Evolutionary conservation across 2,113 vertebrate genomes (phyloP).

Genomic region (Cyanoliseus patagonus): DNA sequence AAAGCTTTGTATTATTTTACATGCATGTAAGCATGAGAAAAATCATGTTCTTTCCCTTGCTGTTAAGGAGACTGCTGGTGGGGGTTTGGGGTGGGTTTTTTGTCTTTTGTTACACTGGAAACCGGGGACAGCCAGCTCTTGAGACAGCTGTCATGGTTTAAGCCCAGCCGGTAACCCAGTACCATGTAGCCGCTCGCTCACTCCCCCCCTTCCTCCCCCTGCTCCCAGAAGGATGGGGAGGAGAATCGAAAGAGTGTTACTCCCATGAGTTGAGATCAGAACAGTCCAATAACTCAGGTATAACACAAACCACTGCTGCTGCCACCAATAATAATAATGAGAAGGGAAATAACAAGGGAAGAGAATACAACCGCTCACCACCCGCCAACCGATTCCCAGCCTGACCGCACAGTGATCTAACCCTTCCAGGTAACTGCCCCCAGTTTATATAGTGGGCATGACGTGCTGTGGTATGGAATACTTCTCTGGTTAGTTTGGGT

Average conservation of each 20-base stretch:
- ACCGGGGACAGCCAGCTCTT: not conserved
- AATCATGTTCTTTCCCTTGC: not conserved
- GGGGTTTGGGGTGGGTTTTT: not conserved
- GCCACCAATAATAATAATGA: no score
- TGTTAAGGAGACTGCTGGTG: not conserved
- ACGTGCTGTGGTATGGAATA: no score
- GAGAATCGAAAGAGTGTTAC: not conserved
- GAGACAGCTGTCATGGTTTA: not conserved
- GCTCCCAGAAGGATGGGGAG: not conserved
- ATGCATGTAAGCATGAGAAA: not conserved
- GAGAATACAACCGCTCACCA: no score
- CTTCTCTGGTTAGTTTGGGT: no score
- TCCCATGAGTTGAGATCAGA: not conserved
- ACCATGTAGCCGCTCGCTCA: not conserved
- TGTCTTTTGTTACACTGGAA: not conserved
- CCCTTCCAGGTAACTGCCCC: no score
- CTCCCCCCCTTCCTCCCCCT: not conserved
- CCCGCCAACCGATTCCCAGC: no score
- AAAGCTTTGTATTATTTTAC: not conserved
- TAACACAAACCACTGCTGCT: not conserved
- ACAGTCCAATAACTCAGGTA: not conserved
- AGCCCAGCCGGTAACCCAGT: not conserved
- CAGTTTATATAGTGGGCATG: no score
- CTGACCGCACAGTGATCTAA: no score
- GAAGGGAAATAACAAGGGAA: no score